Percentiles rank a stretch among this genome's conserved stretches.
Conservation (phyloP, 2,797 vertebrate genomes). For the Gila robusta region DNA sequence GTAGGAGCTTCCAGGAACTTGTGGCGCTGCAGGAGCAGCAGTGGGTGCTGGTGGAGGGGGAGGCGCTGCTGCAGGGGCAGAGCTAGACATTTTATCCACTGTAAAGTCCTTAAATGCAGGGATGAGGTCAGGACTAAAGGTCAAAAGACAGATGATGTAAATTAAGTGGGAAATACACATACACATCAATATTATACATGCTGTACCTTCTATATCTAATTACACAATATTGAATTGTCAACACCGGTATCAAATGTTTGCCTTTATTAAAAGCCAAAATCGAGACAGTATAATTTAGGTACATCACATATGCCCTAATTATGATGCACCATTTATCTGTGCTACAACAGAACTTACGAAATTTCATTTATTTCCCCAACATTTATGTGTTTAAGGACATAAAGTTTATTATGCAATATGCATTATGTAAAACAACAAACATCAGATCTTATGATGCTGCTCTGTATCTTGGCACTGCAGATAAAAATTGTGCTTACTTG, state of each 20-base stretch:
- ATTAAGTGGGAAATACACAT: not conserved
- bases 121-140: slow-evolving; percentile 79
- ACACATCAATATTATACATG: not conserved
- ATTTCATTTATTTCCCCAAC: not conserved
- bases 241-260: not conserved
- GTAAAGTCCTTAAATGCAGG: slow-evolving; percentile 85
- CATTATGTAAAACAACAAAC: not conserved
- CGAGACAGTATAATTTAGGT: not conserved
- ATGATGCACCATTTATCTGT: not conserved
- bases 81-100: slow-evolving; percentile 73
- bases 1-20: slow-evolving; percentile 85
- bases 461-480: not conserved
- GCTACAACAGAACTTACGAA: not conserved
- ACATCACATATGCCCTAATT: not conserved
- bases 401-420: not conserved
- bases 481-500: slow-evolving; percentile 77
- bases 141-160: not conserved
- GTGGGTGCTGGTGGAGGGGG: slow-evolving; percentile 60
- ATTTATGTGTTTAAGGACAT: not conserved
- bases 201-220: not conserved
- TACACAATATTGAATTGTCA: not conserved
- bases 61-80: slow-evolving; percentile 63
- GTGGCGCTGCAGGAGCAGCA: slow-evolving; percentile 59
- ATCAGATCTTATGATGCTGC: not conserved
- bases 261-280: not conserved